Base-by-base conservation (phyloP, 2,888 invertebrate genomes). In the Agriopis aurantiaria region DNA sequence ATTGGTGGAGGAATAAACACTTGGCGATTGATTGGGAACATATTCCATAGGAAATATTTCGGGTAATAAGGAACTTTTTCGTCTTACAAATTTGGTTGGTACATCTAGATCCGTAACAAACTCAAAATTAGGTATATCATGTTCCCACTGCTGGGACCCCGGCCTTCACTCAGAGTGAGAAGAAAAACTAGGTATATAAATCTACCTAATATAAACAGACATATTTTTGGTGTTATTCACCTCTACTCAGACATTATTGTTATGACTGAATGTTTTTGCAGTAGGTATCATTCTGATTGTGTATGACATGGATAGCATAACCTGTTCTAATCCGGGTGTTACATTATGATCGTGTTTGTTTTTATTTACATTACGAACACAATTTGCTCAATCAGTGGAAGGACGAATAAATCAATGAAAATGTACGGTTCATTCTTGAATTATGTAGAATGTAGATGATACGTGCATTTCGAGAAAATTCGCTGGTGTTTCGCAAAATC, bases 331-430 rank as follows among this genome's bases (percentile, higher is more conserved):
- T 71, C 70, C 70, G 66, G 70, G 66, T 71, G 43, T 55, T 61
- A 53, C 53, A 56, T 55, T 43, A 59, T 45, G 49, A 58, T 33
- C 49, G 9, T 63, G 33, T 70, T 53, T 65, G 61, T 65, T 69
- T 65, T 56, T 62, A 55, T 62, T 62, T 62, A 46, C 49, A 57
- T 61, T 45, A 43, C 46, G 45, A 61, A 6, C 14, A 10, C 41
- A 48, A 56, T 8, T 40, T 11, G 17, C 14, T 52, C 52, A 43
- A 51, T 43, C 52, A 23, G 17, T 41, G n/a, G n/a, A n/a, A 40
- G 17, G 8, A 40, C 55, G 81, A 82, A 80, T 79, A 78, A 77
- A 76, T 81, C 79, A 78, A 82, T 62, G 53, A 62, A 53, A 17
- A 58, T 46, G 46, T 57, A 58, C 46, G 23, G 33, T 48, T 58